Evolutionary conservation across 2,888 invertebrate species (phyloP), one percentile per base, ranked within the genome.

Genomic region (Linnaemya tessellans): DNA sequence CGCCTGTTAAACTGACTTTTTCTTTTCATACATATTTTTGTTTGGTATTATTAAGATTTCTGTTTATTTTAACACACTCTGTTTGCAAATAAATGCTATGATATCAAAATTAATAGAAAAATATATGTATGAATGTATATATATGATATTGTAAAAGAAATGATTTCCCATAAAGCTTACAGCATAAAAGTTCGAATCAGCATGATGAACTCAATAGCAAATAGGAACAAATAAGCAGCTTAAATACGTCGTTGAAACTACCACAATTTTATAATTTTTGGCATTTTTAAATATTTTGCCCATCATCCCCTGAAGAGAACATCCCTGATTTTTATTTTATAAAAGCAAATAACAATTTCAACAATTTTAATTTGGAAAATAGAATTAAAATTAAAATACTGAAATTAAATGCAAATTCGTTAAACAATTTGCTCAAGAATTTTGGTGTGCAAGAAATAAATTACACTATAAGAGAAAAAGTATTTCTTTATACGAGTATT

Each of bases 1-100:
- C 85, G 82, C 85, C 85, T 79, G 68, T 79, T 79, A 65, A 82
- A 85, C 74, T 74, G 82, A 79, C 78, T 82, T 85, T 74, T 68
- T 25, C 60, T 78, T 71, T 71, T 41, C 43, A 46, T 20, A 46
- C 43, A 46, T 20, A 46, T 35, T 73, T 38, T 65, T 43, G 51
- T 43, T 71, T 71, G 11, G 20, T 51, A 38, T 71, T 60, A 38
- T 56, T 46, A 60, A 35, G 11, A 10, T 60, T 60, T 41, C n/a
- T 60, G 11, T 70, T 51, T 43, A 25, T 62, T 62, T 54, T 15
- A 79, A 62, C 49, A 83, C 70, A 78, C 65, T 65, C 65, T 83
- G 71, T 83, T 83, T 83, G 82, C 77, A 78, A 83, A 83, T 78
- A 83, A 71, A 64, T 64, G 71, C 71, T 11, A 60, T 83, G 62